Evolutionary conservation across 64 coral and sea anemone genomes (phyloP).

Genomic region (Pocillopora verrucosa): DNA sequence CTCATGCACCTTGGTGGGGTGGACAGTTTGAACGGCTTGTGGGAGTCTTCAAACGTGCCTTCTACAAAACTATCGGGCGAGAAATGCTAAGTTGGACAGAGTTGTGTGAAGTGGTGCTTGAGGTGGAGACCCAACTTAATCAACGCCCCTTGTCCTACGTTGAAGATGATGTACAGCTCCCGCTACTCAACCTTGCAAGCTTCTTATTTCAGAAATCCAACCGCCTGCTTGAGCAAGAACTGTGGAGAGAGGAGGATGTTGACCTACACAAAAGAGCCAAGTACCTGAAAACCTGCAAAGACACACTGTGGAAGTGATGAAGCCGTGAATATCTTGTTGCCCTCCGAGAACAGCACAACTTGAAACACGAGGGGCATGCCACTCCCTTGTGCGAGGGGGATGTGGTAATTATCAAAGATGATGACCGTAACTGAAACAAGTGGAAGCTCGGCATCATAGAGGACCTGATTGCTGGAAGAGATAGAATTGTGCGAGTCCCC

Average conservation of each 20-base stretch:
- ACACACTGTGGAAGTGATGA: constrained; percentile 56
- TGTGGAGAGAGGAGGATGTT: constrained; percentile 4
- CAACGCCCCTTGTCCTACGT: not conserved
- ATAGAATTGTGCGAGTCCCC: constrained; percentile 25
- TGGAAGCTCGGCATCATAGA: constrained; percentile 45
- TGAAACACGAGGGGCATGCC: not conserved
- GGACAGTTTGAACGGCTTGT: not conserved
- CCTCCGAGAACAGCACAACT: constrained; percentile 23
- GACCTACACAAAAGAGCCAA: constrained; percentile 24
- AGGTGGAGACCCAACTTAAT: not conserved
- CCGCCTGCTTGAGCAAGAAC: not conserved
- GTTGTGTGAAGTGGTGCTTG: not conserved
- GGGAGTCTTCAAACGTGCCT: not conserved
- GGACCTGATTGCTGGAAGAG: constrained; percentile 34
- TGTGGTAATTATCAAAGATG: constrained; percentile 38
- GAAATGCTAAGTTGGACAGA: not conserved
- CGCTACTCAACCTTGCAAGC: not conserved
- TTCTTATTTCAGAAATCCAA: not conserved
- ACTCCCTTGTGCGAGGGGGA: constrained; percentile 5
- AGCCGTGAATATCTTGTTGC: constrained; percentile 51
- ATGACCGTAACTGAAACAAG: constrained; percentile 52
- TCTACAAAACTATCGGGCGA: not conserved
- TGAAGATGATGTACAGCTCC: not conserved
- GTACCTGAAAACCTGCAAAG: constrained; percentile 31
- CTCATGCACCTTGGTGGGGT: not conserved